These are phyloP conservation scores for Otocyon megalotis DNA, from an alignment of 2,113 vertebrate genomes.

Conservation along the genomic window DNA sequence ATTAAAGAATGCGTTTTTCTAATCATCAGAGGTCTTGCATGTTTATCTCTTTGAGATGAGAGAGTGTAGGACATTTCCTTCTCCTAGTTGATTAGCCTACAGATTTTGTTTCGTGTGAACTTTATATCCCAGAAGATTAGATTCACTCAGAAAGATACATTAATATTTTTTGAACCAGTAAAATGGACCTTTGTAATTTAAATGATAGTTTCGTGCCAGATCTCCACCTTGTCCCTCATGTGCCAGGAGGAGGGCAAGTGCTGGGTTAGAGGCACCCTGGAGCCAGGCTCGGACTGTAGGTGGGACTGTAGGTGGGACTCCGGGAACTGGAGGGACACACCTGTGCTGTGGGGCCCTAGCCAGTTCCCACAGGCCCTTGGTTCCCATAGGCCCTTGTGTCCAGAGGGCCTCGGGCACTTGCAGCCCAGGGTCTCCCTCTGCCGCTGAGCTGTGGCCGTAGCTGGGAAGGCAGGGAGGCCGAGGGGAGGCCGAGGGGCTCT, in stretches of 20 bases:
- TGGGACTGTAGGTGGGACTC: rapidly evolving
- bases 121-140: background rate
- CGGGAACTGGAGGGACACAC: background rate
- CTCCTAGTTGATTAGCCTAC: background rate
- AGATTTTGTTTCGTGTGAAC: background rate
- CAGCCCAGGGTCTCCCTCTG: no score
- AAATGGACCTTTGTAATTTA: background rate
- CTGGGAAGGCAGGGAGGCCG: background rate
- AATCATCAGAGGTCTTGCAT: rapidly evolving
- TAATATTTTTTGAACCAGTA: background rate
- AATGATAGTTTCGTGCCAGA: background rate
- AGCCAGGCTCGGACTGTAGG: background rate
- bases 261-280: background rate
- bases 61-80: background rate
- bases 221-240: background rate
- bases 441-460: background rate
- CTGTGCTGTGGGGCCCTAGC: background rate
- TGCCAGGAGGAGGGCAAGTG: background rate
- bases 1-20: rapidly evolving
- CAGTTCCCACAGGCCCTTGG: background rate
- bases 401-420: rapidly evolving
- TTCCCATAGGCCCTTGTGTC: background rate
- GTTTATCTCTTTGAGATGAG: background rate
- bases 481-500: background rate
- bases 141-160: background rate